Evolutionary conservation across 2,113 vertebrate genomes (phyloP), one percentile per base, ranked within the genome.

Genomic region (Dromiciops gliroides): DNA sequence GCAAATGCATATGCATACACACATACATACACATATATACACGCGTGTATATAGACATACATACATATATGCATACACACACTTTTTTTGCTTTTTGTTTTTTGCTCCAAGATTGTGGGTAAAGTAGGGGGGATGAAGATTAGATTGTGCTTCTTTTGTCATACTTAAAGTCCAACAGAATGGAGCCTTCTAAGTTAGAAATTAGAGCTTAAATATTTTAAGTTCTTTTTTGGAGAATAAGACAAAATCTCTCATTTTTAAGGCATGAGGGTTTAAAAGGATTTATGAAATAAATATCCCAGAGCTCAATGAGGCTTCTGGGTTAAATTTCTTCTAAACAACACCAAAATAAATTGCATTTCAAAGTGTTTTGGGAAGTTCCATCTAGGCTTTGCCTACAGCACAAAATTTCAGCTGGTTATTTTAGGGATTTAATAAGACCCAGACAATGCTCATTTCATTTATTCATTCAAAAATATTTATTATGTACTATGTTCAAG

Each of bases 361-460:
- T 97, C 95, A 97, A 96, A 97, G 97, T 49, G 24, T 95, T 97
- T 90, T 0, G 89, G 95, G 93, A 96, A 97, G 90, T 90, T 89
- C 93, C 95, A 94, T 98, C 96, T 97, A 96, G 96, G 92, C n/a
- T 91, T 95, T 97, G 97, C 97, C 95, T 97, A 97, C 95, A 97
- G 97, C 96, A 96, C 90, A 92, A 93, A 92, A 94, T 93, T 97
- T 95, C n/a, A 95, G 95, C 97, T 97, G 96, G 93, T 97, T 97
- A 93, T 97, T 96, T 97, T 95, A 97, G 97, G 90, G 90, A 93
- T 97, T 97, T 92, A 96, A 8, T 48, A 93, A 96, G 75, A 53
- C 52, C 91, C 37, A 0, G 4, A 75, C 51, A 44, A 2, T 2
- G 6, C n/a, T 83, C n/a, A 83, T 44, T 83, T 83, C 37, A 44